Conservation (phyloP, 2,888 invertebrate genomes). For the Cheilosia soror region DNA sequence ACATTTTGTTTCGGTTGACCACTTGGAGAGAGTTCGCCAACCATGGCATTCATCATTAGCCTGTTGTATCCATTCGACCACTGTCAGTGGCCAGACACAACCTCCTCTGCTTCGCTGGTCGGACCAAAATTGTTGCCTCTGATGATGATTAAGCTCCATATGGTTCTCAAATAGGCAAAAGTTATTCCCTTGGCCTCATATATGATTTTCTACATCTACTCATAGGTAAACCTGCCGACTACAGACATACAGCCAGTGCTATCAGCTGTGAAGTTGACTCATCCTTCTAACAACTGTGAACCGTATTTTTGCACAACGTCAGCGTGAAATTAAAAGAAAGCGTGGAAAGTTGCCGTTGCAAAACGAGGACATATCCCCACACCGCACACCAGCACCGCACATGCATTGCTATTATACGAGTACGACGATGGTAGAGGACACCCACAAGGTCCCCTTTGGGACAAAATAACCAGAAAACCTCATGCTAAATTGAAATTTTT, state of each 20-base stretch:
- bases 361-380: conserved; percentile 21
- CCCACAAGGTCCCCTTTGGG: neutral
- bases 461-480: conserved; percentile 59
- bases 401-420: neutral
- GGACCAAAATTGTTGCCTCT: conserved; percentile 16
- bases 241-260: conserved; percentile 2
- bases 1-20: conserved; percentile 36
- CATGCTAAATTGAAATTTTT: conserved; percentile 72
- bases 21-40: conserved; percentile 22
- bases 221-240: conserved; percentile 1
- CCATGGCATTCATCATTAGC: conserved; percentile 46
- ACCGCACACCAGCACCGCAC: neutral
- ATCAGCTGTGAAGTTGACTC: conserved; percentile 23
- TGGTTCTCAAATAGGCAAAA: conserved; percentile 5
- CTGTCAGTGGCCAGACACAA: conserved; percentile 27
- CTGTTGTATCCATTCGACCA: conserved; percentile 29
- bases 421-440: neutral
- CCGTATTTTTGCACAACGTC: conserved; percentile 39
- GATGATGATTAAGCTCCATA: conserved; percentile 32
- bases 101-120: conserved; percentile 22
- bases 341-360: conserved; percentile 16
- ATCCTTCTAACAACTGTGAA: neutral
- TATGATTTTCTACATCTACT: neutral
- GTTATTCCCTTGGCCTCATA: neutral
- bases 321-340: conserved; percentile 59